phyloP scores from a whole-genome alignment of 2,113 vertebrate genomes.

The Struthidea cinerea region DNA sequence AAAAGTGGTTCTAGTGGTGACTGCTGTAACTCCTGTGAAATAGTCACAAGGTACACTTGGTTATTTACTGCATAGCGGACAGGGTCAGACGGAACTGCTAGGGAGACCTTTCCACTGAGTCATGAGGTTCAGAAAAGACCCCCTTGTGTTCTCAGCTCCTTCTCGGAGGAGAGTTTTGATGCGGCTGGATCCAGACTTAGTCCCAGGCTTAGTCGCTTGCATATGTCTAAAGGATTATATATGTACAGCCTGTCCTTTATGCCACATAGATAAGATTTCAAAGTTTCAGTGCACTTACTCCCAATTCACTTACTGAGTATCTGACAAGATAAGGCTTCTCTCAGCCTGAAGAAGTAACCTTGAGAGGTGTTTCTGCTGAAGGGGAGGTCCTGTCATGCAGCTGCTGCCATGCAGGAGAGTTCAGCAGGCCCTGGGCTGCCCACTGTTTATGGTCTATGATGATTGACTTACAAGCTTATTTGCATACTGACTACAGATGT shows the following conservation, averaged over 20 bases:
- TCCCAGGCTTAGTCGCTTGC: not conserved
- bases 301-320: not conserved
- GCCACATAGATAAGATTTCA: not conserved
- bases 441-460: not conserved
- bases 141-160: not conserved
- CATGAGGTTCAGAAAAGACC: not conserved
- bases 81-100: not conserved
- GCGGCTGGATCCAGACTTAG: accelerated
- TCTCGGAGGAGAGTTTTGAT: not conserved
- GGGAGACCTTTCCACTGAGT: not conserved
- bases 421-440: not conserved
- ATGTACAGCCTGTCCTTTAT: not conserved
- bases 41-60: not conserved
- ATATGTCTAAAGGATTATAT: not conserved
- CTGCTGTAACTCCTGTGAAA: not conserved
- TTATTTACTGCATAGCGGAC: not conserved
- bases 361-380: not conserved
- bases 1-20: not conserved
- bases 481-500: not conserved
- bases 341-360: not conserved
- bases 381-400: not conserved
- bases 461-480: not conserved
- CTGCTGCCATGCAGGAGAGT: not conserved
- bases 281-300: not conserved
- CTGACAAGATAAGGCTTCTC: not conserved